Conservation (phyloP, 2,797 vertebrate genomes). For the Austrolebias charrua region DNA sequence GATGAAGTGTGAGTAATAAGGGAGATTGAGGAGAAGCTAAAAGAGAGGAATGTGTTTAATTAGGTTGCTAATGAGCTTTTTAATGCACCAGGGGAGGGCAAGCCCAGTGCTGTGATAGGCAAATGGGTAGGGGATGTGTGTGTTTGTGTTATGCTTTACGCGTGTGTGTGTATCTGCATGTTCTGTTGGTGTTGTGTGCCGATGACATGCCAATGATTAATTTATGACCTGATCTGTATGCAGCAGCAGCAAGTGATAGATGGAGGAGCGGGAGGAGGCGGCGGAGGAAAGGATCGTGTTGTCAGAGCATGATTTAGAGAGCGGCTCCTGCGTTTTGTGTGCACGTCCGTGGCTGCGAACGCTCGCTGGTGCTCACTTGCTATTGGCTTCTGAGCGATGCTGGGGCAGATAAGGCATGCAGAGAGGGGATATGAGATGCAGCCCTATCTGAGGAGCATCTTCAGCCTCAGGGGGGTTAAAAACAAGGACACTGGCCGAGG, state of each 20-base stretch:
- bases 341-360: constrained; percentile 14
- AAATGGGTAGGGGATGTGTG: constrained; percentile 28
- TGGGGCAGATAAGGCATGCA: constrained; percentile 50
- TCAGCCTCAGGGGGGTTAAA: constrained; percentile 49
- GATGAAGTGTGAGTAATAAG: constrained; percentile 82
- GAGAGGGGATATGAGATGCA: constrained; percentile 69
- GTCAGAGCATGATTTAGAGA: constrained; percentile 75
- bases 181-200: constrained; percentile 64
- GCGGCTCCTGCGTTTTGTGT: constrained; percentile 48
- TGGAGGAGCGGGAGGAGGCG: constrained; percentile 24
- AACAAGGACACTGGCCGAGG: constrained; percentile 60
- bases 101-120: constrained; percentile 55
- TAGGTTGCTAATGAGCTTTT: constrained; percentile 86
- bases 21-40: constrained; percentile 82
- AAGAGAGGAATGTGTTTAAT: constrained; percentile 86
- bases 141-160: constrained; percentile 11
- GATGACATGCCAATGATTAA: constrained; percentile 77
- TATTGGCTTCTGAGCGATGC: constrained; percentile 60
- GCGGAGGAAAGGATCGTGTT: constrained; percentile 59
- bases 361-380: constrained; percentile 43
- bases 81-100: constrained; percentile 77
- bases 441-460: constrained; percentile 64
- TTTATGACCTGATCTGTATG: constrained; percentile 79
- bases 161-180: constrained; percentile 39
- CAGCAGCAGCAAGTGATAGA: constrained; percentile 61